A percentile compares a stretch with the other conserved stretches of the same genome.
phyloP scores from a whole-genome alignment of 2,797 vertebrate species.

The Mormyrops attenuatus region DNA sequence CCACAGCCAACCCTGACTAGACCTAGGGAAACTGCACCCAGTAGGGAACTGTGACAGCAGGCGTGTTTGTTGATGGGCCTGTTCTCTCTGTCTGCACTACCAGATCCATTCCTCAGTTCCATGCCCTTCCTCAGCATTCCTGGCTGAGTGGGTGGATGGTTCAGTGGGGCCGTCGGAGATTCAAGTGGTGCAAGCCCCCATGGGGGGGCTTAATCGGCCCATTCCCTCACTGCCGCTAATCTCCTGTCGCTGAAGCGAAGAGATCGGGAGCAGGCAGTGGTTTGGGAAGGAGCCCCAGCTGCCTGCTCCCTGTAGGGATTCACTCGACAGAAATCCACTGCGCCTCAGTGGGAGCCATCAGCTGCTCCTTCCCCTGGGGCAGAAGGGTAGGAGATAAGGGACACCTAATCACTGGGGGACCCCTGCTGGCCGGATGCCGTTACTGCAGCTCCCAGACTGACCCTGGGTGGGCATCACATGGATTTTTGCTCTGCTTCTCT shows the following conservation, averaged over 20 bases:
- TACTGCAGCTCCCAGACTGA: slow-evolving; percentile 40
- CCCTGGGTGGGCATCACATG: neutral
- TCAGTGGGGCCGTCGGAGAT: slow-evolving; percentile 65
- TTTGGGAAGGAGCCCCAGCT: slow-evolving; percentile 27
- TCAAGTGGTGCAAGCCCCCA: slow-evolving; percentile 30
- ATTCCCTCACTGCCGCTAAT: neutral
- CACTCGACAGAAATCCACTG: slow-evolving; percentile 26
- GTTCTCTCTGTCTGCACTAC: slow-evolving; percentile 6
- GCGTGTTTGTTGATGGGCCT: neutral
- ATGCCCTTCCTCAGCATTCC: slow-evolving; percentile 60
- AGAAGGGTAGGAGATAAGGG: neutral
- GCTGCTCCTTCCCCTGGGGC: slow-evolving; percentile 29
- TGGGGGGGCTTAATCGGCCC: slow-evolving; percentile 3
- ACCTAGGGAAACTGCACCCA: neutral
- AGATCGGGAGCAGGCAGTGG: neutral
- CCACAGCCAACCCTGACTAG: too few species aligned
- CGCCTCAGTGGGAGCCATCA: slow-evolving; percentile 30
- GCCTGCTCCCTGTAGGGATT: slow-evolving; percentile 32
- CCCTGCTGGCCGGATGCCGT: slow-evolving; percentile 55
- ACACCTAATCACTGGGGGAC: slow-evolving; percentile 58
- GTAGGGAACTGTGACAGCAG: neutral
- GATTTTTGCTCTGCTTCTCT: neutral
- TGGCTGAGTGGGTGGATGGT: slow-evolving; percentile 70
- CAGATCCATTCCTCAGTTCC: slow-evolving; percentile 30
- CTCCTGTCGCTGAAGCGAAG: neutral